These are phyloP conservation scores for Semicossyphus pulcher DNA, from an alignment of 2,113 vertebrate species.

Conservation along the genomic window DNA sequence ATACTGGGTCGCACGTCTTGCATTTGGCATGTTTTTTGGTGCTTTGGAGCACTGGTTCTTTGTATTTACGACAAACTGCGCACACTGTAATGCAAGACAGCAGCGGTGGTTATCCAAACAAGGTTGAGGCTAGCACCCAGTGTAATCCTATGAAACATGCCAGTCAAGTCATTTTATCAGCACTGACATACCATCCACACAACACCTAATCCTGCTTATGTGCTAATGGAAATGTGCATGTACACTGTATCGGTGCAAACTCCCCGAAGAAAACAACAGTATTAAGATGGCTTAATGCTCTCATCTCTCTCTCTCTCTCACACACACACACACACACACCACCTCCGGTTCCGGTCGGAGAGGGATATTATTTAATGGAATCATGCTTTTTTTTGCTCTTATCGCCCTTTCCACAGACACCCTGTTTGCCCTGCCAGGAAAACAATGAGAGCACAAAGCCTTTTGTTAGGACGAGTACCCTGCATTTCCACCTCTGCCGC, in stretches of 20 bases:
- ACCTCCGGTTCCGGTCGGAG: constrained; percentile 52
- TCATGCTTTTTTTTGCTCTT: constrained; percentile 57
- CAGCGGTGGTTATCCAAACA: constrained; percentile 34
- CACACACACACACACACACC: background rate
- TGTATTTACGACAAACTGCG: background rate
- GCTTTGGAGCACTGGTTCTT: background rate
- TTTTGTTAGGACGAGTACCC: constrained; percentile 68
- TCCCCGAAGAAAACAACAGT: constrained; percentile 51
- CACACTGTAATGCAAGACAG: constrained; percentile 15
- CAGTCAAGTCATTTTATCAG: constrained; percentile 64
- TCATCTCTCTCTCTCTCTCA: constrained; percentile 10
- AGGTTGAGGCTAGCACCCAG: constrained; percentile 18
- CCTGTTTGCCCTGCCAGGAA: constrained; percentile 58
- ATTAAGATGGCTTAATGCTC: constrained; percentile 63
- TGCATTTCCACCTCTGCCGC: constrained; percentile 39
- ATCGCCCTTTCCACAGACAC: constrained; percentile 67
- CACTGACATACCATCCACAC: constrained; percentile 51
- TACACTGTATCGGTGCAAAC: constrained; percentile 29
- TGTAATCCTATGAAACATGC: constrained; percentile 61
- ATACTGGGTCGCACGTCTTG: background rate
- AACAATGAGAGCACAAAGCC: constrained; percentile 68
- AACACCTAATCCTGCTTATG: constrained; percentile 67
- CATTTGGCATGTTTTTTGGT: constrained; percentile 17
- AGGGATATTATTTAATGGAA: constrained; percentile 68
- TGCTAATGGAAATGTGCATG: constrained; percentile 63